phyloP scores from a whole-genome alignment of 2,113 vertebrate genomes.

The Oostethus manadensis region DNA sequence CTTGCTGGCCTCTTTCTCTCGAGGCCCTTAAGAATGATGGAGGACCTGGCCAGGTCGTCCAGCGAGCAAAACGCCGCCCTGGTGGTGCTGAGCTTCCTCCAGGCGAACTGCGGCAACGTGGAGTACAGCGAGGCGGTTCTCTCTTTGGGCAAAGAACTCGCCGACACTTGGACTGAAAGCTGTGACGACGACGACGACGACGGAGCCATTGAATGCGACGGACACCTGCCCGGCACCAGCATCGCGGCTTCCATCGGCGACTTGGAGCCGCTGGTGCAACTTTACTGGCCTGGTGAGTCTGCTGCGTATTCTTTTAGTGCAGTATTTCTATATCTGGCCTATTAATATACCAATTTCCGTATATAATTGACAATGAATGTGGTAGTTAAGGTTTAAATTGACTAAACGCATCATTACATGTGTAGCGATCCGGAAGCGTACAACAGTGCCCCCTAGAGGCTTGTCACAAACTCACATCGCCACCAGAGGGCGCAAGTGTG shows the following conservation, averaged over 20 bases:
- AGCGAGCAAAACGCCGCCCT: slow-evolving; percentile 8
- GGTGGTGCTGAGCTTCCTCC: slow-evolving; percentile 61
- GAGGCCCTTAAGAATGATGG: slow-evolving; percentile 32
- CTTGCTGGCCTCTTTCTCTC: background rate
- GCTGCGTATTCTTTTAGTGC: too few species aligned
- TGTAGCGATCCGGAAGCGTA: too few species aligned
- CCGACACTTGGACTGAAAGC: rapidly evolving
- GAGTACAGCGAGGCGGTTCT: slow-evolving; percentile 28
- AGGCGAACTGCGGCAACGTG: slow-evolving; percentile 16
- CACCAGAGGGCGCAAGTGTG: too few species aligned
- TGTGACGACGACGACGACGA: slow-evolving; percentile 17
- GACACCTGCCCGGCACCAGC: slow-evolving; percentile 19
- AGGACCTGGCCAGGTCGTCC: background rate
- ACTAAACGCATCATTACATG: too few species aligned
- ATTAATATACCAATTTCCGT: too few species aligned
- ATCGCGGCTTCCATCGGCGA: background rate
- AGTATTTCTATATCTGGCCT: too few species aligned
- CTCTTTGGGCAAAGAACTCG: slow-evolving; percentile 8
- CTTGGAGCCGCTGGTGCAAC: slow-evolving; percentile 23
- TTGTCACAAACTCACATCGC: too few species aligned
- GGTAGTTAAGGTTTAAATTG: too few species aligned
- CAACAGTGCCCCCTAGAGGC: too few species aligned
- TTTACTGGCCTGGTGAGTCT: slow-evolving; percentile 36
- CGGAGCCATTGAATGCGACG: slow-evolving; percentile 62
- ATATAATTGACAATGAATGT: too few species aligned